phyloP scores from a whole-genome alignment of 64 coral and sea anemone species.

The Platygyra sinensis region DNA sequence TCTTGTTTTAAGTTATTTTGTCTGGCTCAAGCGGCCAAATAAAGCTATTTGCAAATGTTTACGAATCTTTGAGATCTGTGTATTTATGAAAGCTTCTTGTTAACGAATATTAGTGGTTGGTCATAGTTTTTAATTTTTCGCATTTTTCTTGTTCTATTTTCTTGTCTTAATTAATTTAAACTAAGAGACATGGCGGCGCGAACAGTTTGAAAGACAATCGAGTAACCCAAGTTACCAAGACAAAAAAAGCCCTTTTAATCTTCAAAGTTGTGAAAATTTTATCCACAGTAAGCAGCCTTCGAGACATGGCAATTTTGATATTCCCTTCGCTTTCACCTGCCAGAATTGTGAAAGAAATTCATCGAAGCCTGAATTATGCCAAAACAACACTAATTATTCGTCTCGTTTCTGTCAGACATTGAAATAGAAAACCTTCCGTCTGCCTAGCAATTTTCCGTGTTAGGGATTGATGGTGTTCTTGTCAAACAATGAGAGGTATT shows the following conservation, averaged over 20 bases:
- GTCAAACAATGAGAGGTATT: background rate
- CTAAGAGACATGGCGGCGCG: background rate
- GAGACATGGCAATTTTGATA: background rate
- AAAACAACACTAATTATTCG: background rate
- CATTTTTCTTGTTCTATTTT: background rate
- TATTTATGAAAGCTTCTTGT: background rate
- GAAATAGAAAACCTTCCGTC: background rate
- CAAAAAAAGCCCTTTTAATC: background rate
- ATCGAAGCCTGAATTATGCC: slow-evolving; percentile 7
- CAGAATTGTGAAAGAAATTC: background rate
- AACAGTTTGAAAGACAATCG: background rate
- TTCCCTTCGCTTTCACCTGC: background rate
- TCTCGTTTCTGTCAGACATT: slow-evolving; percentile 6
- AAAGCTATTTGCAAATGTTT: slow-evolving; percentile 25
- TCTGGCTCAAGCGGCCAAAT: background rate
- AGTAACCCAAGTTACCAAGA: background rate
- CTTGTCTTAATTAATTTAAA: background rate
- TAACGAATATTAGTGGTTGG: background rate
- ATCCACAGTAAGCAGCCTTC: background rate
- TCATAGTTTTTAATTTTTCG: slow-evolving; percentile 5
- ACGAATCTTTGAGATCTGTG: background rate
- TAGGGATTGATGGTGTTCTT: too few relatives aligned
- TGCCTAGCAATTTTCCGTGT: background rate
- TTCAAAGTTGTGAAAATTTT: background rate
- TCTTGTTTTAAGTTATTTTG: slow-evolving; percentile 40